Conservation (phyloP, 1,140 invertebrate genomes). For the Drosophila ogumai region DNA sequence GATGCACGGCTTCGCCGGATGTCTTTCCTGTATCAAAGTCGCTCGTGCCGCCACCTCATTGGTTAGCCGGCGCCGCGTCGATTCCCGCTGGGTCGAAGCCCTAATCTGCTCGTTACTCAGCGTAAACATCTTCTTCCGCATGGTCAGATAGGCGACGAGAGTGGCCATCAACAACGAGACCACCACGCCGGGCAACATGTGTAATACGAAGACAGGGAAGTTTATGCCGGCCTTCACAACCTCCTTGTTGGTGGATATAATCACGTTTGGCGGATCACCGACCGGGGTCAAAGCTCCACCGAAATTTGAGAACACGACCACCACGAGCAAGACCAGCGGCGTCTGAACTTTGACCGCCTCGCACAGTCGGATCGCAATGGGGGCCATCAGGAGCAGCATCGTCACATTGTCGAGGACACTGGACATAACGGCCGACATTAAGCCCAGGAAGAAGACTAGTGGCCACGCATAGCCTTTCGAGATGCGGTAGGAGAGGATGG, state of each 20-base stretch:
- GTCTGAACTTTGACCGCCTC: constrained; percentile 94
- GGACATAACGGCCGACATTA: constrained; percentile 91
- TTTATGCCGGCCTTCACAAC: constrained; percentile 84
- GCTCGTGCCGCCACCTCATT: constrained; percentile 89
- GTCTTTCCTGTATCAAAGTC: constrained; percentile 85
- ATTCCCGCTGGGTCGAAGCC: constrained; percentile 90
- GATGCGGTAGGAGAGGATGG: constrained; percentile 87
- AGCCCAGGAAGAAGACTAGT: constrained; percentile 90
- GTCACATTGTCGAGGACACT: constrained; percentile 95
- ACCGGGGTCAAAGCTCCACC: constrained; percentile 93
- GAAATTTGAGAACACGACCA: constrained; percentile 93
- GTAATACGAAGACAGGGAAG: constrained; percentile 90
- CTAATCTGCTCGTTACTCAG: constrained; percentile 90
- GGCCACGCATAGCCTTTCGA: constrained; percentile 93
- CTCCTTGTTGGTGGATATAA: constrained; percentile 90
- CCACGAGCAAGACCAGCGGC: constrained; percentile 90
- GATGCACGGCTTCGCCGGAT: constrained; percentile 64
- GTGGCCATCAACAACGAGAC: constrained; percentile 88
- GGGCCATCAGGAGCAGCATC: constrained; percentile 93
- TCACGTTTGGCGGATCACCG: constrained; percentile 95
- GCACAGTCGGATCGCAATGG: constrained; percentile 93
- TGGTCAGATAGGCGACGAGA: constrained; percentile 89
- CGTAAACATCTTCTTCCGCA: constrained; percentile 88
- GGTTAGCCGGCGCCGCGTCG: constrained; percentile 91
- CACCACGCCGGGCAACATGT: constrained; percentile 92